Evolutionary conservation across 2,797 vertebrate genomes (phyloP).

Genomic region (Macrochelys suwanniensis): DNA sequence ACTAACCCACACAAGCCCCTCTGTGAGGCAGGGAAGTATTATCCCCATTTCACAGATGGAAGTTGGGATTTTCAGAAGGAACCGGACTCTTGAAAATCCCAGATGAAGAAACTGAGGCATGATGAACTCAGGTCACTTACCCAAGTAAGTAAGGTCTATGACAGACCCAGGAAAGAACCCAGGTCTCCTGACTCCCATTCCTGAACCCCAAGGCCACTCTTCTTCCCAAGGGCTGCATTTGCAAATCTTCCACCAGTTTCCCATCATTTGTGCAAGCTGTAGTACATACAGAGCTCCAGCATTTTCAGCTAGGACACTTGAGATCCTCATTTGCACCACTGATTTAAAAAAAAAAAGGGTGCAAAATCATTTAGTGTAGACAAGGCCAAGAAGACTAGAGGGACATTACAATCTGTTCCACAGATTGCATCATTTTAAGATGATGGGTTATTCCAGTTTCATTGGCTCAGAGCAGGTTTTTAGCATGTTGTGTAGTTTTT

Average conservation of each 20-base stretch:
- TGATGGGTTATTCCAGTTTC: accelerated
- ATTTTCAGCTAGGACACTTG: not conserved
- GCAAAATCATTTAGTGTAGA: accelerated
- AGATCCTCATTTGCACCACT: accelerated
- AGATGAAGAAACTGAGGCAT: not conserved
- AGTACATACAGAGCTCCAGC: not conserved
- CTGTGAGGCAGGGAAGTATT: not conserved
- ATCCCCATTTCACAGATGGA: not conserved
- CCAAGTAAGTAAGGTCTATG: accelerated
- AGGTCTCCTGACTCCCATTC: not conserved
- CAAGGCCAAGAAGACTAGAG: not conserved
- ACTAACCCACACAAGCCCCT: not conserved
- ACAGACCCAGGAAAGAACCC: not conserved
- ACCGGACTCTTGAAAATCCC: not conserved
- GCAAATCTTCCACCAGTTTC: not conserved
- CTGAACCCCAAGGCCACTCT: not conserved
- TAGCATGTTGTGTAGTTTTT: accelerated
- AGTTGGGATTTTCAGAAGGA: not conserved
- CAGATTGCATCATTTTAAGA: not conserved
- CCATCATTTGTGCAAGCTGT: accelerated
- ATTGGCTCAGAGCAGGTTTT: not conserved
- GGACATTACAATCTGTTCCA: accelerated
- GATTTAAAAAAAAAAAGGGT: accelerated
- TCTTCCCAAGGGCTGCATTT: not conserved
- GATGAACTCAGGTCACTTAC: accelerated